Conservation (phyloP, 1,140 invertebrate species). For the Caenorhabditis remanei region DNA sequence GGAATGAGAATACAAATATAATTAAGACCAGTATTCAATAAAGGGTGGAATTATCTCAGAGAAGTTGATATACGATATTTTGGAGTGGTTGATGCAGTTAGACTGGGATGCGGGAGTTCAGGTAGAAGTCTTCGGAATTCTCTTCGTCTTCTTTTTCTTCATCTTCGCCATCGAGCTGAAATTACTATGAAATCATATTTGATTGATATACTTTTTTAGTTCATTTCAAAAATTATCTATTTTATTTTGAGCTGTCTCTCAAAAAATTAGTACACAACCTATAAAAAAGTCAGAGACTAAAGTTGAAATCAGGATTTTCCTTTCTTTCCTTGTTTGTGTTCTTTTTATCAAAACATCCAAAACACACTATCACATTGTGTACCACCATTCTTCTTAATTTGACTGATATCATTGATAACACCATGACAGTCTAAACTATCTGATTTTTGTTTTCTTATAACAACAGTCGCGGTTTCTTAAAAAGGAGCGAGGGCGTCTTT, state of each 20-base stretch:
- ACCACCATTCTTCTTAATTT: conserved; percentile 1
- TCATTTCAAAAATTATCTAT: not conserved
- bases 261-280: not conserved
- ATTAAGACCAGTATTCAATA: not conserved
- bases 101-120: not conserved
- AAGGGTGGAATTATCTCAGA: not conserved
- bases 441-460: conserved; percentile 28
- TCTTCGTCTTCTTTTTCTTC: not conserved
- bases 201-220: not conserved
- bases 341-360: conserved; percentile 13
- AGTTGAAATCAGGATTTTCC: not conserved
- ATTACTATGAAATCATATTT: not conserved
- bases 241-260: not conserved
- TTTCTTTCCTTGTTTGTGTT: not conserved
- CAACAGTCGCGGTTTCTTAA: not conserved
- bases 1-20: too few relatives aligned
- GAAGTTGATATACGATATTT: not conserved
- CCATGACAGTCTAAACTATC: conserved; percentile 15
- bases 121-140: conserved; percentile 11
- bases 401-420: conserved; percentile 29
- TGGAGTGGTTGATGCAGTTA: not conserved
- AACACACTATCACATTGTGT: conserved; percentile 31
- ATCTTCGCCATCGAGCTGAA: conserved; percentile 33
- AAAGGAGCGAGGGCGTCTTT: conserved; percentile 30
- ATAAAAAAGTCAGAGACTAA: not conserved